Base-by-base conservation (phyloP, 1,140 invertebrate species). In the Orussus abietinus region DNA sequence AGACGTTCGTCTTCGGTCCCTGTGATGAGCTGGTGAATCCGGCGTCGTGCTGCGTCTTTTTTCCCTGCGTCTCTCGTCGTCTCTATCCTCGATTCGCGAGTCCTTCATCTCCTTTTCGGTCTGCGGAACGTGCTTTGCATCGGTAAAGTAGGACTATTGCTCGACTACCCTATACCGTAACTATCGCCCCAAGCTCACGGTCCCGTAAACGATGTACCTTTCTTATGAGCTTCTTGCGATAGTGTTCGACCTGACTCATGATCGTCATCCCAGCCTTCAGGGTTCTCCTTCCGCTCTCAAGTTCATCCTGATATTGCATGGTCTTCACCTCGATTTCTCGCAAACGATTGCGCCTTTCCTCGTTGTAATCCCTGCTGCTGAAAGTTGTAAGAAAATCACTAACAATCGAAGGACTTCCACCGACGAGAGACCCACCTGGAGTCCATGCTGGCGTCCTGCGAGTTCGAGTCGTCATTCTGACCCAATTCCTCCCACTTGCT, bases 321-420 rank as follows among this genome's bases (percentile, higher is more conserved):
- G 92, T 90, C 75, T 94, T 93, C 29, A 96, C 75, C 77, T 98
- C 94, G 53, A 98, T 91, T 69, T 96, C 92, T 36, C 93, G 77
- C 25, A 98, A 72, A 66, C 88, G 87, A 47, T 81, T 82, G 25
- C 93, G 79, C 51, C 85, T 81, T 62, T 90, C 85, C 69, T 92
- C 85, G 60, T 80, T 77, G 55, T 64, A 75, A 59, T 78, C 76
- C 54, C 78, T 59, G 42, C 65, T 55, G 29, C 52, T 66, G 20
- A 21, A 6, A n/a, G 11, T 2, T 14, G 11, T 12, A 11, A 3
- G 4, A 6, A 14, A 40, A 7, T 12, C 10, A 20, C 30, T 31
- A 25, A 34, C 18, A 2, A 14, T 17, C 4, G 15, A 35, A 7
- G n/a, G 10, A 35, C 5, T 17, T 35, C n/a, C 20, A n/a, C 33